Base-by-base conservation (phyloP, 2,113 vertebrate genomes). In the Vidua macroura region DNA sequence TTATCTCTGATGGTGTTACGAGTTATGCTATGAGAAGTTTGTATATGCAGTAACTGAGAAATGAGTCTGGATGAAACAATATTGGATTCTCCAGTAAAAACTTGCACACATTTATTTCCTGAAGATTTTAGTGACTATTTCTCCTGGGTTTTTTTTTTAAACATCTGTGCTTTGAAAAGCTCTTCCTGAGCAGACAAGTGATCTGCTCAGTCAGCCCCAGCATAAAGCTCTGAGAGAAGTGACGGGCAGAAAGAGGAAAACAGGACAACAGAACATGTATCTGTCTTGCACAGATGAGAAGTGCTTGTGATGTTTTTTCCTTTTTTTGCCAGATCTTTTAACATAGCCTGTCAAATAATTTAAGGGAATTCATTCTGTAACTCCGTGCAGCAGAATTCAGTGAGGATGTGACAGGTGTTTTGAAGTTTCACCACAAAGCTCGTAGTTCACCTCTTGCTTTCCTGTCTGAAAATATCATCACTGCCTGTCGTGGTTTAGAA, bases 341-440 rank as follows among this genome's bases (percentile, higher is more conserved):
- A 72, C 27, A 62, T 64, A 10, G 15, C 53, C 63, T 85, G 49
- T 85, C 85, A 93, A 80, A 88, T 81, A 86, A 93, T 86, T 73
- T 80, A 81, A 59, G 53, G 59, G 73, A 66, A 69, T 79, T 83
- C 25, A 10, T 87, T 85, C 62, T 73, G 33, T 91, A 89, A 41
- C 62, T 91, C 49, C 0, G 0, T 52, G 78, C 0, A 0, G 70
- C 70, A 80, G 79, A 90, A 88, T 90, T 90, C 82, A 88, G 1
- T 49, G 70, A 84, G 78, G 67, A 66, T 90, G 46, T 92, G 93
- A 88, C 78, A 69, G 67, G 28, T 66, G 43, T 88, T 94, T 76
- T 76, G 75, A 95, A 79, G 85, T 58, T 76, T 77, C 41, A 49
- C n/a, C 31, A n/a, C 75, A 88, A 79, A 88, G 24, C 60, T 93